phyloP scores from a whole-genome alignment of 2,888 invertebrate species.

The Cephus spinipes region DNA sequence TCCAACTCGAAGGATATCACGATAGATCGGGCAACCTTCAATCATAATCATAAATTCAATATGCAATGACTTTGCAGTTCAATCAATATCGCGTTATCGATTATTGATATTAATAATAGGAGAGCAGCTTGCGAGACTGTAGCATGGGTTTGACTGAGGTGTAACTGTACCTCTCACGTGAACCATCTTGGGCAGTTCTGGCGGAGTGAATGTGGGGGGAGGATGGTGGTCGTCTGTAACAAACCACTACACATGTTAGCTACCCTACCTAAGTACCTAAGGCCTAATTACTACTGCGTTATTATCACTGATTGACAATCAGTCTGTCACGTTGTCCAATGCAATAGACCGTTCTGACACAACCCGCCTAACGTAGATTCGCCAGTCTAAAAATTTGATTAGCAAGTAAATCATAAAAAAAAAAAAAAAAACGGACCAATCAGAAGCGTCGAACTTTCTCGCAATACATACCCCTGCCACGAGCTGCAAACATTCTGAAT shows the following conservation, averaged over 20 bases:
- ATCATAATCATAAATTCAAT: background rate
- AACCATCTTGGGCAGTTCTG: slow-evolving; percentile 99
- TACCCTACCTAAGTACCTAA: slow-evolving; percentile 61
- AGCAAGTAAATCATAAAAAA: background rate
- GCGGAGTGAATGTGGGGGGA: slow-evolving; percentile 98
- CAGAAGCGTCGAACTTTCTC: background rate
- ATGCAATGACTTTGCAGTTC: background rate
- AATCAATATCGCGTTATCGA: background rate
- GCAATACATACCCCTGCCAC: background rate
- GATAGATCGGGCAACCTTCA: background rate
- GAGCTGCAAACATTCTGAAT: background rate
- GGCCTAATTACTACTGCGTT: slow-evolving; percentile 37
- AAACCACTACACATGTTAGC: slow-evolving; percentile 67
- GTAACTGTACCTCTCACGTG: slow-evolving; percentile 88
- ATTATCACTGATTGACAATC: background rate
- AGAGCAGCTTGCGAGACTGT: slow-evolving; percentile 60
- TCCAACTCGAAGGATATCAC: background rate
- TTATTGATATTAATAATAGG: slow-evolving; percentile 27
- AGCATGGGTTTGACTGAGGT: slow-evolving; percentile 63
- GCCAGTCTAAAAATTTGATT: background rate
- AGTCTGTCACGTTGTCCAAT: background rate
- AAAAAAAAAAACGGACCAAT: background rate
- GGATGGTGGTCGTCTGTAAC: slow-evolving; percentile 97
- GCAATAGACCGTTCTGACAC: background rate
- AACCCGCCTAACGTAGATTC: background rate